phyloP scores from a whole-genome alignment of 2,797 vertebrate species.

The Enteromius trimaculatus region DNA sequence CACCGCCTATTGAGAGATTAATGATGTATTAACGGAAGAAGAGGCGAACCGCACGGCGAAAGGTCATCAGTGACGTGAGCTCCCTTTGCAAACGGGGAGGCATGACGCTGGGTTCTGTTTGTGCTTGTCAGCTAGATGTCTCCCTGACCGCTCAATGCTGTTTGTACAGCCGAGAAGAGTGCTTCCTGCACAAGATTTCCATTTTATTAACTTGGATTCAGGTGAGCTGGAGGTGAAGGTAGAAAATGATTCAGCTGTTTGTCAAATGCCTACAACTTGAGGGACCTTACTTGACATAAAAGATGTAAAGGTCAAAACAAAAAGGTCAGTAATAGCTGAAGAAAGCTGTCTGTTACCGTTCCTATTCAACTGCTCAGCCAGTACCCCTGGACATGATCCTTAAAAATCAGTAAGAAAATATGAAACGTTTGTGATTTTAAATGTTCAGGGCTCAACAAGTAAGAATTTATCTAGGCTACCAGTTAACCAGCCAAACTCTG shows the following conservation, averaged over 20 bases:
- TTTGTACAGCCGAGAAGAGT: constrained; percentile 11
- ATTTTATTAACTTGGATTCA: constrained; percentile 22
- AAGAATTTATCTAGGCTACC: not conserved
- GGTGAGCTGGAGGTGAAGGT: not conserved
- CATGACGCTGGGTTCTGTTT: constrained; percentile 19
- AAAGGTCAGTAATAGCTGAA: not conserved
- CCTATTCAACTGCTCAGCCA: not conserved
- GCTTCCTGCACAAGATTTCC: constrained; percentile 33
- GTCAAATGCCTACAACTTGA: not conserved
- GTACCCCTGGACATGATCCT: not conserved
- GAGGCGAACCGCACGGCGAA: constrained; percentile 37
- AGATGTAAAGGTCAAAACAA: constrained; percentile 7
- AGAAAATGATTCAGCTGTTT: not conserved
- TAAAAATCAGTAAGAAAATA: not conserved
- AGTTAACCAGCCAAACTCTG: constrained; percentile 11
- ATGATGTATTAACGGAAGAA: constrained; percentile 49
- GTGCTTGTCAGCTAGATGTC: constrained; percentile 14
- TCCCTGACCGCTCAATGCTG: not conserved
- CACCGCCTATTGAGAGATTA: constrained; percentile 51
- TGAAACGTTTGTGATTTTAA: not conserved
- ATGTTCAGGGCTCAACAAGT: not conserved
- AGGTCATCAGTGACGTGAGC: constrained; percentile 41
- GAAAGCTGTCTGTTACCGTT: not conserved
- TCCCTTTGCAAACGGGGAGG: constrained; percentile 10
- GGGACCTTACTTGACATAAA: not conserved